phyloP scores from a whole-genome alignment of 2,797 vertebrate genomes.

The Pogoniulus pusillus region DNA sequence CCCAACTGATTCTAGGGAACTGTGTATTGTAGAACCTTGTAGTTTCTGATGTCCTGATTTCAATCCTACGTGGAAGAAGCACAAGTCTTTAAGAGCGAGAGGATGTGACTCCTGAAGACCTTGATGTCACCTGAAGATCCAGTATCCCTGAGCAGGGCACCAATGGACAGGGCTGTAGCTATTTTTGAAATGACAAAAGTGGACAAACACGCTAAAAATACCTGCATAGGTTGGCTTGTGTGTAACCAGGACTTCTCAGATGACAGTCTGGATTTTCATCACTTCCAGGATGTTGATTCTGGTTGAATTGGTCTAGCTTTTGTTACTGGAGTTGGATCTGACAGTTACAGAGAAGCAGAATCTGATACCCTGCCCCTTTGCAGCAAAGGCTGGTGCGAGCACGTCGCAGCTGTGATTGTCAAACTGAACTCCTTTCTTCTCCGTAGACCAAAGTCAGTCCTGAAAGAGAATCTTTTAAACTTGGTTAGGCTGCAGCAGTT shows the following conservation, averaged over 20 bases:
- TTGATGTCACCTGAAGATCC: neutral
- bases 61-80: neutral
- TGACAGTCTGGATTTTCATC: constrained; percentile 33
- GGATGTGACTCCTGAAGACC: neutral
- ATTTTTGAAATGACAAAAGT: neutral
- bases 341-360: neutral
- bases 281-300: constrained; percentile 1
- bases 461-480: neutral
- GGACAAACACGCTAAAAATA: constrained; percentile 36
- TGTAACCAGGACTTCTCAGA: neutral
- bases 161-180: neutral
- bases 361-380: neutral
- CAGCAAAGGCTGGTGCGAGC: neutral
- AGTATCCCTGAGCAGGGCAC: neutral
- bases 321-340: neutral
- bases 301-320: neutral
- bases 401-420: neutral
- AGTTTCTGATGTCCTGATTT: neutral
- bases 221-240: neutral
- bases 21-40: neutral
- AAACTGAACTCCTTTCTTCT: neutral
- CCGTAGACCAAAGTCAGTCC: neutral
- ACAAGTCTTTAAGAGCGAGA: neutral
- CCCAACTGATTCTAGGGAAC: neutral
- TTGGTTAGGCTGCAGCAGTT: neutral